Evolutionary conservation across 92 coral and sea anemone genomes (phyloP).

Genomic region (Palythoa caribaeorum): DNA sequence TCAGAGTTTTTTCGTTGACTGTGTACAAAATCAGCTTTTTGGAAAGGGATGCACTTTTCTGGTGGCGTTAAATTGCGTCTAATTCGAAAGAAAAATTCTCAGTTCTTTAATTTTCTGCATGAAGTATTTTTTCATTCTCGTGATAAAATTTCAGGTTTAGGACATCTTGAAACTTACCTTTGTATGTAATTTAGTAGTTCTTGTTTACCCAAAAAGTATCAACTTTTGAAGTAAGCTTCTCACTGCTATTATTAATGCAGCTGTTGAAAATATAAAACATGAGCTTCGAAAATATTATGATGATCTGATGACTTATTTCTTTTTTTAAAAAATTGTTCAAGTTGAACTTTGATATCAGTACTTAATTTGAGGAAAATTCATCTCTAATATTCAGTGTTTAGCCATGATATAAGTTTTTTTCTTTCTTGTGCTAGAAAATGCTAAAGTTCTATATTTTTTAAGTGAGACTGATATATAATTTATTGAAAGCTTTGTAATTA

Average conservation of each 20-base stretch:
- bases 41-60: neutral
- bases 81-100: neutral
- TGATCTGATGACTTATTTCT: no score
- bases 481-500: no score
- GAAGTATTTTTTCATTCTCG: neutral
- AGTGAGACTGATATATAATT: no score
- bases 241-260: neutral
- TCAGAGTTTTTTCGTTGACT: conserved; percentile 14
- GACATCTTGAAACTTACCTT: neutral
- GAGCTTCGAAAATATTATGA: no score
- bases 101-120: neutral
- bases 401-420: no score
- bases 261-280: neutral
- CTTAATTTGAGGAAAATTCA: no score
- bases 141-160: neutral
- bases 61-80: neutral
- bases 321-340: no score
- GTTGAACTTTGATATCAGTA: no score
- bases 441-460: no score
- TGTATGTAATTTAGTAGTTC: neutral
- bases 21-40: neutral
- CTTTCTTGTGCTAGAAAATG: no score
- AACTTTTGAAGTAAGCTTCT: neutral
- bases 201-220: conserved; percentile 15
- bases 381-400: no score